These are phyloP conservation scores for Muntiacus reevesi DNA, from an alignment of 2,113 vertebrate species.

Conservation along the genomic window DNA sequence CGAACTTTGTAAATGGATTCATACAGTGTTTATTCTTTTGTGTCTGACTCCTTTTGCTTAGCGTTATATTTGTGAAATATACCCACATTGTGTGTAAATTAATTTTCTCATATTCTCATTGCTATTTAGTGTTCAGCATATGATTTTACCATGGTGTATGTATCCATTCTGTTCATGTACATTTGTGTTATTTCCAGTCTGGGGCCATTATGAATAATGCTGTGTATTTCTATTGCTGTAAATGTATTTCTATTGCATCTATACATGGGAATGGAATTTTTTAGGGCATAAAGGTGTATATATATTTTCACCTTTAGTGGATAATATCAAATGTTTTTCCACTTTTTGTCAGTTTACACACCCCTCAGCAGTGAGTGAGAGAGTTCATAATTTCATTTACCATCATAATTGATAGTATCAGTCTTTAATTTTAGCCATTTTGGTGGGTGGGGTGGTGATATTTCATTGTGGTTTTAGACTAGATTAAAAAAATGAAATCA, in stretches of 20 bases:
- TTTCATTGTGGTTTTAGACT: background rate
- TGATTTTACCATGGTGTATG: background rate
- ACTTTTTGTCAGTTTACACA: background rate
- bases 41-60: background rate
- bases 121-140: background rate
- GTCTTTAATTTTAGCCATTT: background rate
- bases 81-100: background rate
- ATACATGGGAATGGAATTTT: background rate
- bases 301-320: background rate
- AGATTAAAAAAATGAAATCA: background rate
- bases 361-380: background rate
- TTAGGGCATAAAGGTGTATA: background rate
- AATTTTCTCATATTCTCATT: background rate
- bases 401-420: background rate
- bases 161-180: background rate
- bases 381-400: background rate
- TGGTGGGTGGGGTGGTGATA: background rate
- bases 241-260: background rate
- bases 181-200: background rate
- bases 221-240: background rate
- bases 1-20: background rate
- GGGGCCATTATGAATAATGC: background rate
- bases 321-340: background rate
- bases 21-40: background rate
- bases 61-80: background rate